Conservation (phyloP, 2,888 invertebrate genomes). For the Caradrina kadenii region DNA sequence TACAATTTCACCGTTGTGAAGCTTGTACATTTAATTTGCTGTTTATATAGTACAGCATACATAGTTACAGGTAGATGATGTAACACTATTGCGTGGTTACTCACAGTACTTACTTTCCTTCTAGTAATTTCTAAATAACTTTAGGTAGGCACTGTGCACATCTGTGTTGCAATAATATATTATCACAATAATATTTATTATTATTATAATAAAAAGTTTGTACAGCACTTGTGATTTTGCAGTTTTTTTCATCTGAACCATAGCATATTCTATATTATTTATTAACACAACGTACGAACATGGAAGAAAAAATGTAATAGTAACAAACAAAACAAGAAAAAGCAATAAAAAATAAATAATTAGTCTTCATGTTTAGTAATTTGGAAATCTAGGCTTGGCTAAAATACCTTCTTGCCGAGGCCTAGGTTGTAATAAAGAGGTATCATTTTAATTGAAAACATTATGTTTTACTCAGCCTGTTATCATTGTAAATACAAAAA, state of each 20-base stretch:
- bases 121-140: neutral
- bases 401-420: too few species aligned
- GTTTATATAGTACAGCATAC: neutral
- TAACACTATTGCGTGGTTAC: slow-evolving; percentile 19
- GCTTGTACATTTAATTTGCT: neutral
- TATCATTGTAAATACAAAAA: neutral
- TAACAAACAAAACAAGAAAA: too few species aligned
- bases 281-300: too few species aligned
- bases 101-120: neutral
- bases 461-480: neutral
- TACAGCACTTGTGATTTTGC: neutral
- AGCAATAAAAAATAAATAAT: too few species aligned
- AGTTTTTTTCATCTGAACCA: neutral
- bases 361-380: too few species aligned
- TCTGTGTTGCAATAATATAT: neutral
- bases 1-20: neutral
- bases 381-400: too few species aligned
- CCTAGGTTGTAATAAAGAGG: too few species aligned
- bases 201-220: neutral
- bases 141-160: neutral
- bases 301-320: too few species aligned
- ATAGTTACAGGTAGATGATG: slow-evolving; percentile 16
- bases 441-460: too few species aligned
- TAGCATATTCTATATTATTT: too few species aligned
- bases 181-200: too few species aligned